A percentile compares a stretch with the other conserved stretches of the same genome.
These are phyloP conservation scores for Otocyon megalotis DNA, from an alignment of 2,113 vertebrate species.

Conservation along the genomic window DNA sequence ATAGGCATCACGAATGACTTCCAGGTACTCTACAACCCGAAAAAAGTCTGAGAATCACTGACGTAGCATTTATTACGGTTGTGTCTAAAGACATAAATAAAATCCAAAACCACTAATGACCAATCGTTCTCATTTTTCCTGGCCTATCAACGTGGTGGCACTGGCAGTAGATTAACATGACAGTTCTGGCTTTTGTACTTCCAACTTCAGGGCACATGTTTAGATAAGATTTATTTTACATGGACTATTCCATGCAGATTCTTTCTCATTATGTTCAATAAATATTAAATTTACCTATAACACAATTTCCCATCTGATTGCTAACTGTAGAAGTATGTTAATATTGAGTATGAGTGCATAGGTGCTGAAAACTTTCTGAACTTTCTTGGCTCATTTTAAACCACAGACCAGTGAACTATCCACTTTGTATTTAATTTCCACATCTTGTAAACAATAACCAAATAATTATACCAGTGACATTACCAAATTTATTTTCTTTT, in stretches of 20 bases:
- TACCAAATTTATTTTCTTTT: constrained; percentile 23
- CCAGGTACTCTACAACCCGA: neutral
- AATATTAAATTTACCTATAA: neutral
- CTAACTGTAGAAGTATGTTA: neutral
- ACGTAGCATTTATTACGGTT: neutral
- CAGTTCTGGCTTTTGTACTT: neutral
- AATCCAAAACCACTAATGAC: neutral
- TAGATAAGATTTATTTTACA: neutral
- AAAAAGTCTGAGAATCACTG: neutral
- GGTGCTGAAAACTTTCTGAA: neutral
- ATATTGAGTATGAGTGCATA: neutral
- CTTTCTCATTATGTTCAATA: neutral
- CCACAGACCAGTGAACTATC: neutral
- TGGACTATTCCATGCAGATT: neutral
- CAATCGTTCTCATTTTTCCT: neutral
- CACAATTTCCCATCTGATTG: neutral
- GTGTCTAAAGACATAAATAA: constrained; percentile 37
- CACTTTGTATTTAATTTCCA: neutral
- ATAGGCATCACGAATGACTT: neutral
- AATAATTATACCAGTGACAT: neutral
- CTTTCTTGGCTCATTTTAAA: neutral
- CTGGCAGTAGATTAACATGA: neutral
- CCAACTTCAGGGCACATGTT: neutral
- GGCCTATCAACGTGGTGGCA: neutral
- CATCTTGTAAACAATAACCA: constrained; percentile 7